Conservation (phyloP, 2,113 vertebrate genomes). For the Pampusana beccarii region DNA sequence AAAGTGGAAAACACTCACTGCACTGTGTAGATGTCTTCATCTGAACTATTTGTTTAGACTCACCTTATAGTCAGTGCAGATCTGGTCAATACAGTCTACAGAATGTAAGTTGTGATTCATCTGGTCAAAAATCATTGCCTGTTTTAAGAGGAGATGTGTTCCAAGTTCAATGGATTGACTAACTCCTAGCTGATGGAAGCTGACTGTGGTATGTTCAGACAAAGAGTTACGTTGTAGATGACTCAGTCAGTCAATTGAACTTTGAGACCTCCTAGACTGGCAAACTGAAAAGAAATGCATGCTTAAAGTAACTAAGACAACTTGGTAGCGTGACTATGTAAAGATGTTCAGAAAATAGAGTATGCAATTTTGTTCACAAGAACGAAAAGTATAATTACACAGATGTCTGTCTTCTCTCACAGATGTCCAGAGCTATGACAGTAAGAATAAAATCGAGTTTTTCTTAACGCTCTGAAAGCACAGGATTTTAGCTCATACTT, state of each 20-base stretch:
- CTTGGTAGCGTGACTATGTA: not conserved
- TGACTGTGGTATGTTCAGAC: not conserved
- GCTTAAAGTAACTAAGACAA: not conserved
- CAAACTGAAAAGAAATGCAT: not conserved
- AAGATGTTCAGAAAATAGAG: not conserved
- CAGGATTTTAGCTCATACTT: not conserved
- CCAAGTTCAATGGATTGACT: not conserved
- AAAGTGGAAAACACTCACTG: not conserved
- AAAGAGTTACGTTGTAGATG: not conserved
- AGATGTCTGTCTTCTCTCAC: slow-evolving; percentile 26
- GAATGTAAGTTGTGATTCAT: not conserved
- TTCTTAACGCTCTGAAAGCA: not conserved
- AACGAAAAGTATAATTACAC: slow-evolving; percentile 39
- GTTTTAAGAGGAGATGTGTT: slow-evolving; percentile 23
- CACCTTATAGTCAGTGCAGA: not conserved
- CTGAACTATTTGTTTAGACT: not conserved
- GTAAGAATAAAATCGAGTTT: not conserved
- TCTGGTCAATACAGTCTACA: not conserved
- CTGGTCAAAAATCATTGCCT: slow-evolving; percentile 11
- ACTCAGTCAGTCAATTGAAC: slow-evolving; percentile 33
- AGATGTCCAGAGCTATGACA: not conserved
- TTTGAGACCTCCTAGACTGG: slow-evolving; percentile 18
- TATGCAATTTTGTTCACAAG: not conserved
- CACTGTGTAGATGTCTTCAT: not conserved
- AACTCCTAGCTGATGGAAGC: not conserved